These are phyloP conservation scores for Idaea aversata DNA, from an alignment of 2,888 invertebrate species.

Conservation along the genomic window DNA sequence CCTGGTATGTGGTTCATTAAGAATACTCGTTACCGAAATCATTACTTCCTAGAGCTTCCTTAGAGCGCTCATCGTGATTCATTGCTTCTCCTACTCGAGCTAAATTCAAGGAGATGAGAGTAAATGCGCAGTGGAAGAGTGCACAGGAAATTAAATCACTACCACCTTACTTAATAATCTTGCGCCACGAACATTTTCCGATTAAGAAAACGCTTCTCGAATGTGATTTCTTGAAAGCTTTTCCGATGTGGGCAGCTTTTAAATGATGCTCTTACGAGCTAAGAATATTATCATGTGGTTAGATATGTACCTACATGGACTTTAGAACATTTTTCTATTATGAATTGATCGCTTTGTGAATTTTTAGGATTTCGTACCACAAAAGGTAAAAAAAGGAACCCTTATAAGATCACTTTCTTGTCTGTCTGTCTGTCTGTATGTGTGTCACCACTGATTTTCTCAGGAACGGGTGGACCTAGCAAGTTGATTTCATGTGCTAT, in stretches of 20 bases:
- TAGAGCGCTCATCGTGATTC: conserved; percentile 10
- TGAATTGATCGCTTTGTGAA: too few relatives aligned
- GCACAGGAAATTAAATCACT: conserved; percentile 72
- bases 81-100: conserved; percentile 16
- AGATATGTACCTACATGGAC: not conserved
- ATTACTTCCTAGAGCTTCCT: not conserved
- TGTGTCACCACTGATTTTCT: too few relatives aligned
- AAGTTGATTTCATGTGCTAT: too few relatives aligned
- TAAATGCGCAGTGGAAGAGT: conserved; percentile 41
- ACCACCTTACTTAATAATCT: conserved; percentile 62
- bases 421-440: too few relatives aligned
- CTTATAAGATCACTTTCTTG: too few relatives aligned
- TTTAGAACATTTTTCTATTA: not conserved
- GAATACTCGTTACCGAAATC: not conserved
- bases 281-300: conserved; percentile 17
- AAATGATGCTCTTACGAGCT: conserved; percentile 35
- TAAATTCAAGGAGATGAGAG: conserved; percentile 39
- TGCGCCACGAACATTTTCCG: conserved; percentile 46
- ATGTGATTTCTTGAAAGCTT: conserved; percentile 18
- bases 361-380: too few relatives aligned
- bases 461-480: too few relatives aligned
- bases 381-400: too few relatives aligned
- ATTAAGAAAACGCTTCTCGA: conserved; percentile 42
- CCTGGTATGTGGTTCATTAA: not conserved
- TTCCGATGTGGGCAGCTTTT: conserved; percentile 6